These are phyloP conservation scores for Papilio polytes DNA, from an alignment of 1,140 invertebrate genomes.

Conservation along the genomic window DNA sequence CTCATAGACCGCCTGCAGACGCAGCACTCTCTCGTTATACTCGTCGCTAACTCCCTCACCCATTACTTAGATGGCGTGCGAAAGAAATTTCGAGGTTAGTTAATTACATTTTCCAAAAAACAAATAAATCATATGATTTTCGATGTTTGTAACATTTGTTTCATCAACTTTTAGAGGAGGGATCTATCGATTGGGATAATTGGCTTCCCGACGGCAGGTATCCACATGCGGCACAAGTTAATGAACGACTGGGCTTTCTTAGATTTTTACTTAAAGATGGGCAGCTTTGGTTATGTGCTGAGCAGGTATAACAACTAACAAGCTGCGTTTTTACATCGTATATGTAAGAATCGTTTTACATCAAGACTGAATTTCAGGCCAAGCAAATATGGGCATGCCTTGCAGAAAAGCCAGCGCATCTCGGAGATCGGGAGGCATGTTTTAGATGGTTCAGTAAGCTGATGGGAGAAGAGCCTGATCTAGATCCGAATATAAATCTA, in stretches of 20 bases:
- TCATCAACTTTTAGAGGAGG: slow-evolving; percentile 79
- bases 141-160: slow-evolving; percentile 34
- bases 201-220: slow-evolving; percentile 95
- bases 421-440: slow-evolving; percentile 96
- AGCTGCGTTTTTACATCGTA: background rate
- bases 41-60: slow-evolving; percentile 96
- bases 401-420: slow-evolving; percentile 96
- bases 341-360: background rate
- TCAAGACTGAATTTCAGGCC: slow-evolving; percentile 81
- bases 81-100: slow-evolving; percentile 67
- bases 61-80: slow-evolving; percentile 95
- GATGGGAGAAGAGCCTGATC: slow-evolving; percentile 98
- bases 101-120: background rate
- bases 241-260: slow-evolving; percentile 97
- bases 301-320: slow-evolving; percentile 85
- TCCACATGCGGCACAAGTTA: slow-evolving; percentile 96
- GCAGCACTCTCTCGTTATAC: slow-evolving; percentile 96
- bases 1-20: slow-evolving; percentile 96
- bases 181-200: slow-evolving; percentile 91
- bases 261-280: slow-evolving; percentile 96
- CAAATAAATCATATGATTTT: background rate
- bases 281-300: slow-evolving; percentile 97
- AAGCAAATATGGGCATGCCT: slow-evolving; percentile 99
- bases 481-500: slow-evolving; percentile 98
- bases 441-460: slow-evolving; percentile 99